Evolutionary conservation across 1,140 invertebrate species (phyloP), one percentile per base, ranked within the genome.

Genomic region (Saccostrea echinata): DNA sequence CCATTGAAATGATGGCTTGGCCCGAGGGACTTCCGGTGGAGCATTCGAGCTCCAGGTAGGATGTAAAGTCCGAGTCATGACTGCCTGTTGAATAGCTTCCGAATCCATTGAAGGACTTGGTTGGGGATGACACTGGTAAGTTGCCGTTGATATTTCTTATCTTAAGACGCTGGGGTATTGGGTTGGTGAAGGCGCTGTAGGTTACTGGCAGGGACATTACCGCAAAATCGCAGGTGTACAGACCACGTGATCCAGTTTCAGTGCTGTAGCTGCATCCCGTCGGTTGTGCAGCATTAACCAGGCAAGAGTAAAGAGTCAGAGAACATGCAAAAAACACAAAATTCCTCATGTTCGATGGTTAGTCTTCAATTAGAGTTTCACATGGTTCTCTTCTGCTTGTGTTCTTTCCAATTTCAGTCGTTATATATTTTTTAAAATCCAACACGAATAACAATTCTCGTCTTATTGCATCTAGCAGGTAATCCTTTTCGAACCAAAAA

Each of bases 141-240:
- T 89, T 76, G 6, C 88, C 88, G 30, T 89, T 68, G 51, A 89
- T 51, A n/a, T 89, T 86, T 21, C 86, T 71, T n/a, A 89, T 86
- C 18, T 80, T 84, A n/a, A 89, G 18, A 33, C 88, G 61, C 81
- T 89, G 88, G 9, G 88, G 85, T 55, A 52, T 86, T 16, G 88
- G 88, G 82, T 27, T 83, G 43, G 27, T 76, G 64, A 89, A 89
- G 0, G 80, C 43, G 18, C 35, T 71, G 57, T 86, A 89, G 13
- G 85, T 35, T 43, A 86, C n/a, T 3, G 88, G 88, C 16, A 89
- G 53, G 13, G 88, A 57, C 52, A 89, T 80, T 1, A 84, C 27
- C 21, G 55, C 18, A 71, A 84, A 89, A 33, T 89, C 85, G 55
- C 88, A 89, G 33, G 85, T 64, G 35, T 84, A 89, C 24, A 89